A percentile compares a stretch with the other conserved stretches of the same genome.
phyloP scores from a whole-genome alignment of 2,888 invertebrate genomes.

The Chymomyza fuscimana region DNA sequence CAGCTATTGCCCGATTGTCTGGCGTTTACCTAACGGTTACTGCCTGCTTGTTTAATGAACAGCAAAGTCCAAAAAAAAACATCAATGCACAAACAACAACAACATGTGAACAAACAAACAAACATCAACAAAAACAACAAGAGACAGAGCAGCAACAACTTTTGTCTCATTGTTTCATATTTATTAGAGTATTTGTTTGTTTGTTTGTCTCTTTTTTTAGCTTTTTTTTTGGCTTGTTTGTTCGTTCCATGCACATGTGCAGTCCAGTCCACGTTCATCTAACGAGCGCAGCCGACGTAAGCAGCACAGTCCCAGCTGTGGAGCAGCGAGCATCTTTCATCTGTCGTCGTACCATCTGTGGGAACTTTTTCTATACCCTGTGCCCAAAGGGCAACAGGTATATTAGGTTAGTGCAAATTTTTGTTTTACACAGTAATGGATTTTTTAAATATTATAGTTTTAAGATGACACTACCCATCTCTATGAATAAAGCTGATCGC shows the following conservation, averaged over 20 bases:
- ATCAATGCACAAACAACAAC: background rate
- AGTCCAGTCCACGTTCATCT: constrained; percentile 29
- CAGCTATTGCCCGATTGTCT: constrained; percentile 46
- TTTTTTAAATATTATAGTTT: no score
- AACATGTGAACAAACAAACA: constrained; percentile 1
- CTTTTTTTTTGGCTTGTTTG: background rate
- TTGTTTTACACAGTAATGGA: no score
- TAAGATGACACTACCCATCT: no score
- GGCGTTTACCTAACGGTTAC: constrained; percentile 40
- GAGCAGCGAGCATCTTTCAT: constrained; percentile 67
- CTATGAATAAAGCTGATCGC: no score
- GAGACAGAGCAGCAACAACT: constrained; percentile 38
- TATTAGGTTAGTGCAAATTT: background rate
- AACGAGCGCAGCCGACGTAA: constrained; percentile 48
- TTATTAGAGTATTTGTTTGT: constrained; percentile 57
- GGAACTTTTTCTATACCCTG: constrained; percentile 36
- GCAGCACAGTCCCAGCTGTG: background rate
- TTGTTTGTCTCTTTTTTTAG: background rate
- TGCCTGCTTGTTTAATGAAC: constrained; percentile 5
- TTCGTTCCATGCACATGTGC: constrained; percentile 3
- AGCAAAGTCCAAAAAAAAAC: background rate
- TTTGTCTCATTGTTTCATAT: constrained; percentile 71
- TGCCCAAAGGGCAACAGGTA: background rate
- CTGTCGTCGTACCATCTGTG: constrained; percentile 51
- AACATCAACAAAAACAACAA: constrained; percentile 33